phyloP scores from a whole-genome alignment of 2,888 invertebrate genomes.

The Pandemis cinnamomeana region DNA sequence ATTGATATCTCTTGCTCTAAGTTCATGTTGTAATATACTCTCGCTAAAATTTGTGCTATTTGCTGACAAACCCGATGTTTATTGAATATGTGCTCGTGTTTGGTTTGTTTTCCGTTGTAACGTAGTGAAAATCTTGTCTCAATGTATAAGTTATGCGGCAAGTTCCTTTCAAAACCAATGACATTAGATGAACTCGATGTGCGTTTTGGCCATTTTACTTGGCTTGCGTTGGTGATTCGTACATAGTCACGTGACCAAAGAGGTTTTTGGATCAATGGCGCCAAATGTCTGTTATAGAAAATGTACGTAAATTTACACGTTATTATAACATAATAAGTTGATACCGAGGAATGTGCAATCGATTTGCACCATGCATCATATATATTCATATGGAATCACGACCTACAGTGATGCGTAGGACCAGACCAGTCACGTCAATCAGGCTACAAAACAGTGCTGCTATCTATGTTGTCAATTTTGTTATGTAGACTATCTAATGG shows the following conservation, averaged over 20 bases:
- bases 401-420: conserved; percentile 72
- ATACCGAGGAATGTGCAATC: conserved; percentile 53
- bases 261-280: conserved; percentile 84
- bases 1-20: conserved; percentile 81
- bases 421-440: conserved; percentile 80
- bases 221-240: conserved; percentile 85
- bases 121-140: conserved; percentile 66
- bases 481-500: conserved; percentile 85
- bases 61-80: conserved; percentile 68
- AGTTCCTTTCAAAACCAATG: conserved; percentile 80
- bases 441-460: conserved; percentile 87
- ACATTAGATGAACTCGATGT: conserved; percentile 82
- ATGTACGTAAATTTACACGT: conserved; percentile 73
- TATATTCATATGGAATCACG: conserved; percentile 53
- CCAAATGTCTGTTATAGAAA: conserved; percentile 82
- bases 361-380: conserved; percentile 50
- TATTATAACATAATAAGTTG: conserved; percentile 55
- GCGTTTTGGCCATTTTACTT: conserved; percentile 85
- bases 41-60: conserved; percentile 73
- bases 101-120: conserved; percentile 59
- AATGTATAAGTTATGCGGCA: conserved; percentile 75
- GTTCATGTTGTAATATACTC: conserved; percentile 77
- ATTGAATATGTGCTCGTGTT: conserved; percentile 74
- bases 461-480: conserved; percentile 92
- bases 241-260: conserved; percentile 84